Evolutionary conservation across 2,113 vertebrate genomes (phyloP), one percentile per base, ranked within the genome.

Genomic region (Ageneiosus marmoratus): DNA sequence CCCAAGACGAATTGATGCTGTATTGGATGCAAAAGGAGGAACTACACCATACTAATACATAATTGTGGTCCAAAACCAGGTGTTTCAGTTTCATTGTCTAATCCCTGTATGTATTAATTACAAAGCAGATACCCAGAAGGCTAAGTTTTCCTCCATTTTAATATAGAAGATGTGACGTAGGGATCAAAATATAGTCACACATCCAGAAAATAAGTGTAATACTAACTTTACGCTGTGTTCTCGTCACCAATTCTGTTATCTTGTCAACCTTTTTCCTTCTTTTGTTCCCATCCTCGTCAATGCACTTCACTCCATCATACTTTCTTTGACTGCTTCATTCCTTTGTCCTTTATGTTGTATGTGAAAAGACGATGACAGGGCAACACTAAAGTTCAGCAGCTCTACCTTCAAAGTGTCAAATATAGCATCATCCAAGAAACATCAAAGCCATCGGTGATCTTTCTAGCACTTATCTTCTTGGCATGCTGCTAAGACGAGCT

Each of bases 381-480:
- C 80, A 82, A 41, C 11, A 7, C 73, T 37, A 75, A 63, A 75
- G 70, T 58, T 82, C 53, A 82, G 32, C 80, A n/a, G 55, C 53
- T 15, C 80, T 60, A 62, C 15, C 37, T 73, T 48, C 80, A 76
- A 76, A 55, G 50, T 82, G 80, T 73, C 67, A 74, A 73, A 75
- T 82, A 74, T 62, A 37, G 9, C 41, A 46, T 62, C 51, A 34
- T 62, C 41, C 67, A 24, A 50, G 80, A 75, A 75, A 75, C 29
- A 51, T 63, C 80, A 82, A 46, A 81, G 79, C 22, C 51, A 5
- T 44, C 8, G 32, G n/a, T 53, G 24, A 73, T 81, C 53, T 60
- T 81, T 41, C 16, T 41, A 44, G 44, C 80, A 73, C 34, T 72
- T 60, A 55, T 29, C 69, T 60, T 46, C 41, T n/a, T 48, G 51